Conservation (phyloP, 2,113 vertebrate genomes). For the Oreochromis tanganicae region DNA sequence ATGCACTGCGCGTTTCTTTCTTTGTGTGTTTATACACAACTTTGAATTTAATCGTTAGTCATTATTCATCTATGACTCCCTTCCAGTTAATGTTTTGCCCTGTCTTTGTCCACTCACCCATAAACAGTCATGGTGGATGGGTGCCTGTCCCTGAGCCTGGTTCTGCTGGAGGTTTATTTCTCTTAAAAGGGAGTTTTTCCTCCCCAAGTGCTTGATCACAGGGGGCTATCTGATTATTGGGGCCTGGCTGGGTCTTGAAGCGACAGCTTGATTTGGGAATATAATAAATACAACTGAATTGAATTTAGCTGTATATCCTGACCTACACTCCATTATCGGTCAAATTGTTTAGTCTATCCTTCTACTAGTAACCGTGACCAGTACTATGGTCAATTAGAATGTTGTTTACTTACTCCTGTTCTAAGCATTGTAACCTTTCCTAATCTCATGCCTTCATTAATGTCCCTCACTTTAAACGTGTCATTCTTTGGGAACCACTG, state of each 20-base stretch:
- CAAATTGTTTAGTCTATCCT: neutral
- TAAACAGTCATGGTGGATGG: neutral
- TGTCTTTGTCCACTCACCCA: neutral
- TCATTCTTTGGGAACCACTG: neutral
- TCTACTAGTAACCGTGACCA: neutral
- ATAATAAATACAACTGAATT: neutral
- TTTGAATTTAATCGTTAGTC: neutral
- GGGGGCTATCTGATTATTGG: neutral
- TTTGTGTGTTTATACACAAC: neutral
- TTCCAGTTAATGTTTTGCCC: neutral
- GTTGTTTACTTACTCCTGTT: neutral
- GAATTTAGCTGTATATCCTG: neutral
- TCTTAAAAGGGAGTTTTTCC: neutral
- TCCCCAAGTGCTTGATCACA: neutral
- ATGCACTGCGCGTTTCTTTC: neutral
- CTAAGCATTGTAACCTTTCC: neutral
- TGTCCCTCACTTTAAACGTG: fast-evolving
- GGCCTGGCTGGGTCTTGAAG: neutral
- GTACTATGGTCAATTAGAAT: neutral
- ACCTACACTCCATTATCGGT: neutral
- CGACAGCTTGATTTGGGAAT: neutral
- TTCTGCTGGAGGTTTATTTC: neutral
- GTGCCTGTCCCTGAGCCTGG: neutral
- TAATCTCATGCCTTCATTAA: neutral
- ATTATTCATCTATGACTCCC: neutral